Conservation (phyloP, 2,888 invertebrate species). For the Patella pellucida region DNA sequence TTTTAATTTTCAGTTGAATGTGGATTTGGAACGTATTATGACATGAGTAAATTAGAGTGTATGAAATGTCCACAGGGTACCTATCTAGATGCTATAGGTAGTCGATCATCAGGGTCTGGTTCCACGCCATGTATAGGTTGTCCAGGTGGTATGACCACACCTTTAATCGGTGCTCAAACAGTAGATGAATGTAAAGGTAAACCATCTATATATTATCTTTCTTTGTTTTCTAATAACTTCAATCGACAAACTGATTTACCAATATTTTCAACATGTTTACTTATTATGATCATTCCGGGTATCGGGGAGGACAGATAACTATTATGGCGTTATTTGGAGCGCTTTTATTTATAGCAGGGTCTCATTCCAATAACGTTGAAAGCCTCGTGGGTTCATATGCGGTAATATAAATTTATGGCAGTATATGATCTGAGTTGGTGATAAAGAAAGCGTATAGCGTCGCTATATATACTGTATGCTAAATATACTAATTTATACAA, state of each 20-base stretch:
- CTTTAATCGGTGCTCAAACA: constrained; percentile 28
- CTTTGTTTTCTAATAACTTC: background rate
- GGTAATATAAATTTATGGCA: no score
- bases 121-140: constrained; percentile 35
- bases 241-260: background rate
- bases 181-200: constrained; percentile 35
- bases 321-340: no score
- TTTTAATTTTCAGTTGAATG: constrained; percentile 42
- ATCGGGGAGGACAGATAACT: no score
- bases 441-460: no score
- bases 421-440: no score
- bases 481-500: no score
- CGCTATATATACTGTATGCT: no score
- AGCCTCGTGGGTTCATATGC: no score
- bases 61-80: constrained; percentile 43
- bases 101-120: constrained; percentile 8
- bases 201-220: constrained; percentile 10
- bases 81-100: constrained; percentile 35
- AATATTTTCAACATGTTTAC: no score
- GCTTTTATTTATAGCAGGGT: no score
- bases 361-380: no score
- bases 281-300: no score
- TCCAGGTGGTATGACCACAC: constrained; percentile 34
- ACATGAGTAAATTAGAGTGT: constrained; percentile 35
- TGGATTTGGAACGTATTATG: constrained; percentile 46